phyloP scores from a whole-genome alignment of 2,113 vertebrate genomes.

The Nyctereutes procyonoides region DNA sequence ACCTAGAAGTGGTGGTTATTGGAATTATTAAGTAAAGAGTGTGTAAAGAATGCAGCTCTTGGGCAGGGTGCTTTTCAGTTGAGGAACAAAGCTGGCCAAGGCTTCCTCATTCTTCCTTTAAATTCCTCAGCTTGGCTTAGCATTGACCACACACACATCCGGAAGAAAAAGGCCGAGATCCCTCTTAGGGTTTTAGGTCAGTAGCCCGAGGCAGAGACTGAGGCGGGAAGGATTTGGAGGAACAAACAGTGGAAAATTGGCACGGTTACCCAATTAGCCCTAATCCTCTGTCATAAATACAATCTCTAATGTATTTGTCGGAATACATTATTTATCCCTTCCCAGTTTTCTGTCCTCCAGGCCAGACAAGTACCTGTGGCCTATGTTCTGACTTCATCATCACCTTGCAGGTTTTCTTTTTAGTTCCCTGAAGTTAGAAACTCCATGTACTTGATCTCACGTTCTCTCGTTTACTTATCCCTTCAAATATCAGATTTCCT shows the following conservation, averaged over 20 bases:
- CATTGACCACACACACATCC: no score
- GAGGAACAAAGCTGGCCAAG: not conserved
- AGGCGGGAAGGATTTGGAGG: not conserved
- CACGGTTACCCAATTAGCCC: no score
- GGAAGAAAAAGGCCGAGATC: not conserved
- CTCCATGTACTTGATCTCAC: no score
- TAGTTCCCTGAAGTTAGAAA: not conserved
- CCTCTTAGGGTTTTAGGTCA: not conserved
- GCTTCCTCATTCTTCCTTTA: not conserved
- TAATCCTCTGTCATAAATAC: not conserved
- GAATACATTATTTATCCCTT: not conserved
- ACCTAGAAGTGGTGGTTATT: not conserved
- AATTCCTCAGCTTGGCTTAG: not conserved
- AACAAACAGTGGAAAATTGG: not conserved
- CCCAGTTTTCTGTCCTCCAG: not conserved
- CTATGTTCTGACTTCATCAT: not conserved
- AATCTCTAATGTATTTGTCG: not conserved
- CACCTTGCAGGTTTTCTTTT: not conserved
- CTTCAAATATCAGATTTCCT: not conserved
- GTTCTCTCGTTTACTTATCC: not conserved
- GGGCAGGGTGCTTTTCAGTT: not conserved
- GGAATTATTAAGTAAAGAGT: not conserved
- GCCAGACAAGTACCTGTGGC: not conserved
- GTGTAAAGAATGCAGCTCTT: not conserved
- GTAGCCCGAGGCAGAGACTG: not conserved